Evolutionary conservation across 2,113 vertebrate genomes (phyloP), one percentile per base, ranked within the genome.

Genomic region (Aegithalos caudatus): DNA sequence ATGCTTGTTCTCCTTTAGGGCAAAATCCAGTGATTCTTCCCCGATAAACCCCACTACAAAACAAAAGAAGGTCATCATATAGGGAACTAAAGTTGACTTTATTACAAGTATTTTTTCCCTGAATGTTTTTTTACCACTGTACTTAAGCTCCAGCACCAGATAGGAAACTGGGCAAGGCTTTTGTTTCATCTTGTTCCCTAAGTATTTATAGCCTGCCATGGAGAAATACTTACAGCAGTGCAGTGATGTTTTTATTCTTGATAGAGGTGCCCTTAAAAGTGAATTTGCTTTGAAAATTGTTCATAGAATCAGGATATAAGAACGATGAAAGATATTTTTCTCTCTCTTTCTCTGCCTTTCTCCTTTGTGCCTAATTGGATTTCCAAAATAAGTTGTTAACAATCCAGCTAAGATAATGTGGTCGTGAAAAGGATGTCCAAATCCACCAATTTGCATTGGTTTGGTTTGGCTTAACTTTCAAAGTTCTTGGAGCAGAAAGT

Each of bases 361-460:
- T 87, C 94, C 94, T 97, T 76, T 87, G 86, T 47, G 51, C 90
- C 95, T 96, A 98, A 98, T 97, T 98, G 96, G 92, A 98, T 98
- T 98, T 98, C 98, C 98, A 98, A 99, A 98, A 98, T 98, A 99
- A 99, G 98, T 98, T 96, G 97, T 97, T 98, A 98, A 97, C 95
- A 97, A 97, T 98, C 97, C 97, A 98, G 94, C 98, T 98, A 98
- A 97, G 98, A 98, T 97, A 98, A 99, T 98, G 98, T 97, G 99
- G 98, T 98, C 97, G 89, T 96, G 98, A 98, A 98, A 98, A 98
- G 98, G 98, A 98, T 98, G 98, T 98, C 98, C 97, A 98, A 98
- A 98, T 98, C 98, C 97, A 98, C 98, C 98, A 98, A 98, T 98
- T 98, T 98, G 98, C 97, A 98, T 98, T 98, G 98, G 97, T 98